Base-by-base conservation (phyloP, 2,888 invertebrate genomes). In the Epistrophe eligans region DNA sequence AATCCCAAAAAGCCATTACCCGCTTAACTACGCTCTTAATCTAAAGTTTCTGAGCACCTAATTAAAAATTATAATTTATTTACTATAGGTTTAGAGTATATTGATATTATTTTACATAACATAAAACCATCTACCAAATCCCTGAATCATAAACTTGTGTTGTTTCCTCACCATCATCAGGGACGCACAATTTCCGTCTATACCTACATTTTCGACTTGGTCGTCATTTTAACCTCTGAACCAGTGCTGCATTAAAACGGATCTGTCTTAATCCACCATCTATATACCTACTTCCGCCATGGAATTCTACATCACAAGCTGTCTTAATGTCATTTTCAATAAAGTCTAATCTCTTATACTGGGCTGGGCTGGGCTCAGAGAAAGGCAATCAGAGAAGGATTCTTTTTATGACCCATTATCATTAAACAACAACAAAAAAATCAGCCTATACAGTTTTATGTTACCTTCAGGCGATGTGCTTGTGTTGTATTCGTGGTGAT, bases 391-490 rank as follows among this genome's bases (percentile, higher is more conserved):
- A 79, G 83, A 79, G 64, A 58, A 73, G 71, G 83, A 82, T 79
- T 79, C 60, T 45, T 82, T 87, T 87, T 87, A 87, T 76, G 87
- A 79, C 83, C 83, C 76, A 87, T 76, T 76, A 83, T 76, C 79
- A 87, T 87, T 87, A 87, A 82, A 67, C 17, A 24, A n/a, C 3
- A 79, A 76, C 76, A 87, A 83, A 70, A 40, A 83, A 82, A 72
- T 72, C 76, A 72, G 79, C 87, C 83, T 76, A 35, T 35, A 72
- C 70, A 87, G 48, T 79, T 87, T 74, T 79, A 87, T 79, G 70
- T 76, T 66, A 79, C 77, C 66, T 72, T 77, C 71, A 11, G 52
- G 48, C 50, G 9, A 17, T 35, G 50, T 72, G 40, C 35, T 35
- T 24, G 43, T 62, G 17, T 17, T 15, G 19, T 7, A 24, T 19